Evolutionary conservation across 2,888 invertebrate genomes (phyloP), one percentile per base, ranked within the genome.

Genomic region (Beris morrisii): DNA sequence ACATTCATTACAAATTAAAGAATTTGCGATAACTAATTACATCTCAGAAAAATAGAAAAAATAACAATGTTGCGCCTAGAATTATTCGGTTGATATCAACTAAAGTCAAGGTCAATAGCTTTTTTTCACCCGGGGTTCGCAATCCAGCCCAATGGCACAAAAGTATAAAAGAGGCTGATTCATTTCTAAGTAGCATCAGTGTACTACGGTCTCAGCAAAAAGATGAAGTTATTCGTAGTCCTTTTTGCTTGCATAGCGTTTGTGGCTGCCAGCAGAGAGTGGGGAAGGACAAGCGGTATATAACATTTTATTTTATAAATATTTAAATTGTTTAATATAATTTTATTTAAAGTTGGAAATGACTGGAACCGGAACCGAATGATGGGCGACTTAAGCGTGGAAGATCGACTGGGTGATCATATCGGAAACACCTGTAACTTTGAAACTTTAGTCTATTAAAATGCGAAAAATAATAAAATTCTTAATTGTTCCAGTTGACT

Each of bases 211-310:
- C 52, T 3, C 50, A 7, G 4, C 13, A 48, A 11, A 31, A 46
- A 71, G 72, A 83, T 83, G 84, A 83, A 82, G 81, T 81, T 82
- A 79, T 80, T 82, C 77, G 69, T 83, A 70, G 75, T 82, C 67
- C 73, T 84, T 65, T 79, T 81, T 59, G 78, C 78, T 72, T 74
- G 82, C 38, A 75, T 81, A 71, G 82, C 80, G 72, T 72, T 83
- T 71, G 79, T 79, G 67, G 72, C 78, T 65, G 81, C 81, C 67
- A 75, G 75, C 45, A 4, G 4, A 0, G 38, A 50, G 1, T n/a
- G 61, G 7, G 38, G 12, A 32, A 30, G 12, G 4, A 32, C 54
- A 22, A 5, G 5, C 31, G 54, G 12, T 12, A n/a, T 31, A 5
- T 7, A 15, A 56, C 38, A 9, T 53, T 38, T 38, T 38, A 38